phyloP scores from a whole-genome alignment of 2,797 vertebrate species.

The Smutsia temminckii region DNA sequence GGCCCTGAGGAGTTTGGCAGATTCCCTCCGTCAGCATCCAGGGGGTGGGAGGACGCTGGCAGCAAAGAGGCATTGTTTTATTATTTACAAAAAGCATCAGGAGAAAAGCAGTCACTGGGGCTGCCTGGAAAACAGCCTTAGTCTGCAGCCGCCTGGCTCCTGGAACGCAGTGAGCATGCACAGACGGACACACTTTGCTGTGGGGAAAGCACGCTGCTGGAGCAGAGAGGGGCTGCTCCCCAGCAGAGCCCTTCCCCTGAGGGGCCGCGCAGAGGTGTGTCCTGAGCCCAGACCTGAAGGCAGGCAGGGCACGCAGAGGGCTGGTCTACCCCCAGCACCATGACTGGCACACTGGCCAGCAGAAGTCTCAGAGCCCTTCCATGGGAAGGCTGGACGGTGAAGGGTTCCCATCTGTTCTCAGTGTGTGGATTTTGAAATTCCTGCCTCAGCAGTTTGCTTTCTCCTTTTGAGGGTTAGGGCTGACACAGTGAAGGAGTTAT shows the following conservation, averaged over 20 bases:
- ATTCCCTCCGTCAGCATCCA: not conserved
- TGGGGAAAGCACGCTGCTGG: fast-evolving
- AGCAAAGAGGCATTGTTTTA: slow-evolving; percentile 4
- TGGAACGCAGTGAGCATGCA: fast-evolving
- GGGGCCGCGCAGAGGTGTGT: slow-evolving; percentile 22
- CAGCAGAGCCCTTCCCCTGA: not conserved
- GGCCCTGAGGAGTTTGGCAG: not conserved
- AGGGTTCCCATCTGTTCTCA: fast-evolving
- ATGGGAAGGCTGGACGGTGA: fast-evolving
- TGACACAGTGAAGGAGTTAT: fast-evolving
- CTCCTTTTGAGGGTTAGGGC: fast-evolving
- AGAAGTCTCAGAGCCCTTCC: not conserved
- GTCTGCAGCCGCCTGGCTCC: not conserved
- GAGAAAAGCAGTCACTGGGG: not conserved
- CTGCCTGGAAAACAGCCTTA: not conserved
- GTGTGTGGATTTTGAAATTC: fast-evolving
- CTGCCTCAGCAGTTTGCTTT: too few relatives aligned
- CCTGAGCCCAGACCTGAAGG: not conserved
- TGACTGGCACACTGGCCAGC: fast-evolving
- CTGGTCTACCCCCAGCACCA: fast-evolving
- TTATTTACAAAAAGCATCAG: slow-evolving; percentile 29
- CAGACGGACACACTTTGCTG: fast-evolving
- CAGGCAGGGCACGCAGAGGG: fast-evolving
- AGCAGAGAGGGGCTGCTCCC: not conserved
- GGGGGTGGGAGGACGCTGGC: not conserved